A percentile compares a stretch with the other conserved stretches of the same genome.
phyloP scores from a whole-genome alignment of 2,888 invertebrate species.

The Troides helena region DNA sequence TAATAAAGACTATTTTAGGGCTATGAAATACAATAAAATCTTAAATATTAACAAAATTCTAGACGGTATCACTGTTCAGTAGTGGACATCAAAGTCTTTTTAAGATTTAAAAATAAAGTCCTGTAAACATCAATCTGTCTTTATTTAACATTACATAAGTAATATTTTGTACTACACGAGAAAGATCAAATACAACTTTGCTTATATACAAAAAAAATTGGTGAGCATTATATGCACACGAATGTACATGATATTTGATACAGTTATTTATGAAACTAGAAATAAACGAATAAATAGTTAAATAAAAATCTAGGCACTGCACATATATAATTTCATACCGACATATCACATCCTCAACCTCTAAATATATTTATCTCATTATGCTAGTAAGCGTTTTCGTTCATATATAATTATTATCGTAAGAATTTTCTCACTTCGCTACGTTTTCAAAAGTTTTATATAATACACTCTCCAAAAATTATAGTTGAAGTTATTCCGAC shows the following conservation, averaged over 20 bases:
- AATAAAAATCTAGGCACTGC: slow-evolving; percentile 75
- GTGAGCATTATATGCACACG: slow-evolving; percentile 24
- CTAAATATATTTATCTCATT: slow-evolving; percentile 60
- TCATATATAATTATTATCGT: slow-evolving; percentile 70
- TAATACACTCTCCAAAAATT: too few relatives aligned
- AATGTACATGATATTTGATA: slow-evolving; percentile 13
- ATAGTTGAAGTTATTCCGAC: too few relatives aligned
- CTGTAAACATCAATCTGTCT: slow-evolving; percentile 74
- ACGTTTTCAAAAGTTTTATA: too few relatives aligned
- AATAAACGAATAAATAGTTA: slow-evolving; percentile 39
- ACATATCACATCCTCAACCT: slow-evolving; percentile 76
- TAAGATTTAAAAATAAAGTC: too few relatives aligned
- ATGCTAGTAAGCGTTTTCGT: slow-evolving; percentile 78
- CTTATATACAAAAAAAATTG: slow-evolving; percentile 65
- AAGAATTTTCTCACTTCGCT: slow-evolving; percentile 42
- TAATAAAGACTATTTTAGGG: too few relatives aligned
- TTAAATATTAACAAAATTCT: too few relatives aligned
- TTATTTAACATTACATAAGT: slow-evolving; percentile 74
- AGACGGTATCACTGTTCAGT: too few relatives aligned
- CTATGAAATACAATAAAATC: too few relatives aligned
- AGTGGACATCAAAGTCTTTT: too few relatives aligned
- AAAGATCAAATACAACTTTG: slow-evolving; percentile 54
- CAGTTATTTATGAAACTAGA: slow-evolving; percentile 22
- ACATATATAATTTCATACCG: slow-evolving; percentile 62
- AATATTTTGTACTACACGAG: slow-evolving; percentile 77